Evolutionary conservation across 2,113 vertebrate species (phyloP), one percentile per base, ranked within the genome.

Genomic region (Meleagris gallopavo): DNA sequence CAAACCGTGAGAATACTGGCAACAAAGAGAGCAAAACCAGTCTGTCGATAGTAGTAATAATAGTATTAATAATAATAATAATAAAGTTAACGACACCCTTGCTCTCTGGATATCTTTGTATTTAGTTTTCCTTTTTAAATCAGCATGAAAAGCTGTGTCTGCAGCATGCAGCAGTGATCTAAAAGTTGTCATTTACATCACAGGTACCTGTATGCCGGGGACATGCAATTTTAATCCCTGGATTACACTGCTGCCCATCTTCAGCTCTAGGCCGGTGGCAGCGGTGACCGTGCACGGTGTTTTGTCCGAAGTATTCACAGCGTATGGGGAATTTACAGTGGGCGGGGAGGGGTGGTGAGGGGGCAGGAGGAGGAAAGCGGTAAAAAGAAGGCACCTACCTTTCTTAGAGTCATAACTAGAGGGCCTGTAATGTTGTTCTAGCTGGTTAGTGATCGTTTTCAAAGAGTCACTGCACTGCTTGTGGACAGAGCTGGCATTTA

Each of bases 381-480:
- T 30, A 82, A 84, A 90, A 84, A 1, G 62, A 34, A 87, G 58
- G 43, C 45, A 98, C 99, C 98, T 99, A 99, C 99, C 99, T 99
- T 99, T 99, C 98, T 99, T 99, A 83, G 98, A 97, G 92, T 99
- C 99, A 92, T 98, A 98, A 97, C 98, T 96, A 85, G 98, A 96
- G 94, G 98, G 72, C 97, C 99, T 98, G 98, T 99, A 99, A 97
- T 98, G 98, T 41, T 98, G 97, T 71, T 99, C 98, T 90, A 98
- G 97, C 74, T 99, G 98, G 96, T 98, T 98, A 32, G 98, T 95
- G 96, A 98, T 98, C 43, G 96, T 98, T 98, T 99, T 99, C 97
- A 98, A 97, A 61, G 98, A 98, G 96, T 99, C 99, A 94, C 97
- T 97, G 91, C 97, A 98, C 90, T 98, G 98, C 97, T 99, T 99